phyloP scores from a whole-genome alignment of 2,797 vertebrate species.

The Micromesistius poutassou region DNA sequence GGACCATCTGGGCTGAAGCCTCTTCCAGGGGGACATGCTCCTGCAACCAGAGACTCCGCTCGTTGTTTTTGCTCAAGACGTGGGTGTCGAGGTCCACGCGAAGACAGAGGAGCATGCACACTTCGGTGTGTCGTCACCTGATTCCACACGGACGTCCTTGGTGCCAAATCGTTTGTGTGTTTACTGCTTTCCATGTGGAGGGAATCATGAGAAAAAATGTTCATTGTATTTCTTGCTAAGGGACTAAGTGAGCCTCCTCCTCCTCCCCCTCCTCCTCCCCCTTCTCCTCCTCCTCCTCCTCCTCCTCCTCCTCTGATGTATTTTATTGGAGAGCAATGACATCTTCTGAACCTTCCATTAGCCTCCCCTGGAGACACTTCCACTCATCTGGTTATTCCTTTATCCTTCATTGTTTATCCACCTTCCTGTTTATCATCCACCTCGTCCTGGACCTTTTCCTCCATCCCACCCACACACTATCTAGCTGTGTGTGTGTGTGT shows the following conservation, averaged over 20 bases:
- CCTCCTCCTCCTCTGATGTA: constrained; percentile 27
- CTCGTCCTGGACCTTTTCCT: constrained; percentile 5
- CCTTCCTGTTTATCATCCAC: constrained; percentile 14
- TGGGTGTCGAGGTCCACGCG: not conserved
- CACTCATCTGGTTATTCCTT: constrained; percentile 43
- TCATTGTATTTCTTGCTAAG: constrained; percentile 27
- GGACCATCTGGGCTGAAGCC: not conserved
- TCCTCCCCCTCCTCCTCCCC: not conserved
- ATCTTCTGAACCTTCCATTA: constrained; percentile 40
- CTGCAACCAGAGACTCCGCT: not conserved
- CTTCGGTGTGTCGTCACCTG: not conserved
- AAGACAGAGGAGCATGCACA: constrained; percentile 48
- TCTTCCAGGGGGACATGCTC: not conserved
- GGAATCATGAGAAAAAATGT: constrained; percentile 51
- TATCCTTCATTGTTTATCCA: constrained; percentile 7
- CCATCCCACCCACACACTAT: constrained; percentile 3
- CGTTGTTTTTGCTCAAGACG: not conserved
- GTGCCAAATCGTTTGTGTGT: not conserved
- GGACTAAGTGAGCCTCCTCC: constrained; percentile 30
- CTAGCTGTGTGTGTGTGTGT: not conserved
- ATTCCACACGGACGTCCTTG: not conserved
- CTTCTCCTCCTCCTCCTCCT: no score
- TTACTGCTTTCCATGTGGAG: constrained; percentile 34
- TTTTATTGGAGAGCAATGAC: constrained; percentile 49
- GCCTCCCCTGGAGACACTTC: constrained; percentile 37